Evolutionary conservation across 2,113 vertebrate genomes (phyloP).

Genomic region (Trinectes maculatus): DNA sequence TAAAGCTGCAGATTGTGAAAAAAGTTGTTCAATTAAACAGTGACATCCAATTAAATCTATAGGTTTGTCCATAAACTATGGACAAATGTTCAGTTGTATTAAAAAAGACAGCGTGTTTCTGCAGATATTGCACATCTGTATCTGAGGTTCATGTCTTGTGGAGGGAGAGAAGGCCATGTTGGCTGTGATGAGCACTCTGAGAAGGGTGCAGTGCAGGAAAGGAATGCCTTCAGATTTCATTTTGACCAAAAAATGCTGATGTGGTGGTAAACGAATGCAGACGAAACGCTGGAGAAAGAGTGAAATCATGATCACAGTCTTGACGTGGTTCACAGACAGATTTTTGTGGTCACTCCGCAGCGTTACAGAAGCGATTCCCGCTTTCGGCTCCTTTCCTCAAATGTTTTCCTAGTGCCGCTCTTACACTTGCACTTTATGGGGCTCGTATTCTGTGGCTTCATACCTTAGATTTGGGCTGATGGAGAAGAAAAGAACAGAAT

Average conservation of each 20-base stretch:
- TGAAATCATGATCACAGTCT: constrained; percentile 74
- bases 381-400: constrained; percentile 64
- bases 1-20: background rate
- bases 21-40: background rate
- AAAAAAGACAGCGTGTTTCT: constrained; percentile 71
- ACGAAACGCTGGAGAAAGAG: constrained; percentile 66
- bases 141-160: constrained; percentile 79
- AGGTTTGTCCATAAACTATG: background rate
- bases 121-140: constrained; percentile 76
- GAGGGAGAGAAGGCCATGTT: constrained; percentile 56
- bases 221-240: constrained; percentile 89
- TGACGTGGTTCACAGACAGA: constrained; percentile 76
- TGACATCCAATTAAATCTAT: background rate
- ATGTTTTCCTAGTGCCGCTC: constrained; percentile 70
- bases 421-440: constrained; percentile 65
- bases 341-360: constrained; percentile 78
- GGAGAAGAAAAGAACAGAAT: constrained; percentile 31
- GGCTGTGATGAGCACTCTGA: constrained; percentile 84
- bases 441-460: constrained; percentile 47
- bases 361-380: constrained; percentile 69
- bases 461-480: constrained; percentile 43
- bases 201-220: constrained; percentile 81
- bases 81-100: background rate
- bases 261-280: constrained; percentile 74
- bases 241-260: constrained; percentile 75